Base-by-base conservation (phyloP, 2,797 vertebrate genomes). In the Perodicticus potto region DNA sequence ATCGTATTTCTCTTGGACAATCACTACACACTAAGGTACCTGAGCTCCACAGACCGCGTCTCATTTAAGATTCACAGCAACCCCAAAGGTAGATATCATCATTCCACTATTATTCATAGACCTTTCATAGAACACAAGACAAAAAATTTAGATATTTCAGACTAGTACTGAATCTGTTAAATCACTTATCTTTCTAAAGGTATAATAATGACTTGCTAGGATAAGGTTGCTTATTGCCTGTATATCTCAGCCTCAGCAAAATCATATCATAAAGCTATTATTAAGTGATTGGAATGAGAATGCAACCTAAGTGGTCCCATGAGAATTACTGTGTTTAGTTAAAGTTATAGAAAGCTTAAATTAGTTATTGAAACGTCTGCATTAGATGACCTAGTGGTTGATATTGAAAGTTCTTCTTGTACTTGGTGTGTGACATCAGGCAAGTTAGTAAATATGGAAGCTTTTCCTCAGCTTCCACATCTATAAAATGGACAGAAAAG, bases 151-250 rank as follows among this genome's bases (percentile, higher is more conserved):
- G 57, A 53, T 23, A 8, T 70, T 78, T 59, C 73, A 95, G 34
- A 90, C 12, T 37, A 67, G 37, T 20, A 32, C 32, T 93, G 37
- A 49, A 72, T 72, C 9, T 53, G n/a, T 84, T 76, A 77, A 77
- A 74, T 74, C 8, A 86, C 27, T 81, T 61, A 61, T 37, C 29
- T 57, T 78, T 93, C 49, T 93, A 53, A 88, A 94, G 73, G n/a
- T 37, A 59, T 73, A 90, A n/a, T 95, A 49, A 32, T 87, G 81
- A 83, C 4, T 57, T 40, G 45, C 14, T 94, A 32, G 69, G 40
- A 73, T 72, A 83, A 90, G 7, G 1, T 67, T 77, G 0, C 84
- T 67, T 67, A 49, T 92, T 87, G 32, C 14, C 53, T 70, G 22
- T 55, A 17, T 77, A 13, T 40, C 23, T 86, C 23, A 78, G 34